Percentiles rank a stretch among this genome's conserved stretches.
Conservation (phyloP, 2,797 vertebrate genomes). For the Eospalax fontanierii region DNA sequence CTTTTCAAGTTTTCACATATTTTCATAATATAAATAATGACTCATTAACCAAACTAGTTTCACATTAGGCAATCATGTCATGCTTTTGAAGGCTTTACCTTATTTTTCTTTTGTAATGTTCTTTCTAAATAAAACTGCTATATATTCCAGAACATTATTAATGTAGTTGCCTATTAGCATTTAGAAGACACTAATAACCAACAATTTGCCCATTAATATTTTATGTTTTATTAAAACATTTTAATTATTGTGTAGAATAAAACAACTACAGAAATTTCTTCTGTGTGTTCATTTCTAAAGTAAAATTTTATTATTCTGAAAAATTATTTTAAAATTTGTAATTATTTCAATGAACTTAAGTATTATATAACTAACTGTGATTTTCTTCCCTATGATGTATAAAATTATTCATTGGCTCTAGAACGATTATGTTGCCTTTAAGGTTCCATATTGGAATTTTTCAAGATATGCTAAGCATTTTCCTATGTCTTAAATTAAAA, state of each 20-base stretch:
- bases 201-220: background rate
- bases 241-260: conserved; percentile 56
- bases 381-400: background rate
- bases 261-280: conserved; percentile 33
- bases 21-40: conserved; percentile 29
- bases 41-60: conserved; percentile 69
- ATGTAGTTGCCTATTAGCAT: conserved; percentile 74
- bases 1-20: conserved; percentile 73
- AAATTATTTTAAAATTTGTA: conserved; percentile 58
- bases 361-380: background rate
- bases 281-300: conserved; percentile 1
- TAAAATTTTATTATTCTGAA: conserved; percentile 51
- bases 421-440: conserved; percentile 44
- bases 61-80: conserved; percentile 53
- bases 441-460: background rate
- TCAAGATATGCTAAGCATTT: conserved; percentile 54
- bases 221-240: conserved; percentile 63
- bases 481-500: conserved; percentile 64
- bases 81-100: conserved; percentile 53
- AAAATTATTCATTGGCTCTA: conserved; percentile 26
- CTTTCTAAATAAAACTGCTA: conserved; percentile 74
- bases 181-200: conserved; percentile 72
- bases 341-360: conserved; percentile 28
- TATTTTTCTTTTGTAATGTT: conserved; percentile 67
- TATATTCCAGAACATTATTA: conserved; percentile 65